Conservation (phyloP, 2,113 vertebrate genomes). For the Pedionomus torquatus region DNA sequence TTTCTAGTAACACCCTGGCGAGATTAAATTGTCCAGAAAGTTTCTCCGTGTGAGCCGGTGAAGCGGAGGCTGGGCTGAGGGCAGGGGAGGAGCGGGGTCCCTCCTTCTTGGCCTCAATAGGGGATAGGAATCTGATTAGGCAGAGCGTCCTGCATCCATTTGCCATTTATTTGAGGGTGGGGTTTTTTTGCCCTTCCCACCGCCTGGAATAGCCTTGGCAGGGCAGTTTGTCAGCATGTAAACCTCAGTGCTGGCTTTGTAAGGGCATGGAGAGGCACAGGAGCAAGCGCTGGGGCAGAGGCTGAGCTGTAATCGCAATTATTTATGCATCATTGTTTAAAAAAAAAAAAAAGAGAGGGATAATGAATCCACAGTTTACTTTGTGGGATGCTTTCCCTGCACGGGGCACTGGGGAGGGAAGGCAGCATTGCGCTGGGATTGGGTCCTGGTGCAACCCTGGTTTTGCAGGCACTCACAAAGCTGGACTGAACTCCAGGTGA, state of each 20-base stretch:
- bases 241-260: conserved; percentile 1
- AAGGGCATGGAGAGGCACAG: not conserved
- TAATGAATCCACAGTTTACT: not conserved
- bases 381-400: not conserved
- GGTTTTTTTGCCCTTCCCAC: not conserved
- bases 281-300: not conserved
- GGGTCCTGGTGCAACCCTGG: not conserved
- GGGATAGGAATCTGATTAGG: conserved; percentile 68
- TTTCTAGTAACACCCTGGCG: conserved; percentile 74
- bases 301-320: not conserved
- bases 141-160: conserved; percentile 59
- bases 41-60: conserved; percentile 79
- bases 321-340: not conserved
- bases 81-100: conserved; percentile 43
- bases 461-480: not conserved
- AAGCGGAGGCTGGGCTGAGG: conserved; percentile 80
- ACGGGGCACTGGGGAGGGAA: rapidly evolving
- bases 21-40: conserved; percentile 88
- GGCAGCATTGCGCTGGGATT: not conserved
- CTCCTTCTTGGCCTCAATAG: conserved; percentile 62
- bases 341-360: not conserved
- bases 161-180: not conserved
- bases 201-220: not conserved
- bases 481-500: not conserved
- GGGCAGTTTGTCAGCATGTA: not conserved